Evolutionary conservation across 2,797 vertebrate genomes (phyloP), one percentile per base, ranked within the genome.

Genomic region (Hylomyscus alleni): DNA sequence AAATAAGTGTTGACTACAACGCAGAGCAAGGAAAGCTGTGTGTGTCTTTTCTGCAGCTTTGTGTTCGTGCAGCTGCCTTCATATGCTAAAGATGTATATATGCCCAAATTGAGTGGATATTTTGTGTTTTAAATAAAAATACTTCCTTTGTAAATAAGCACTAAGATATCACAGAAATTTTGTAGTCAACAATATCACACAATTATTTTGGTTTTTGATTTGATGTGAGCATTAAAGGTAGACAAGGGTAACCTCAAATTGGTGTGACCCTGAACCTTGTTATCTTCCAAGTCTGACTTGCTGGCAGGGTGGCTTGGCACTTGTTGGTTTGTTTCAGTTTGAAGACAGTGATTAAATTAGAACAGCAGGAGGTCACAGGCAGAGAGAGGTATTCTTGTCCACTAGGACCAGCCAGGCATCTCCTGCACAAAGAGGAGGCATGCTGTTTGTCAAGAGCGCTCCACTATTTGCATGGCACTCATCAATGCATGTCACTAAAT

Each of bases 61-160:
- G 22, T 24, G 37, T 24, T 37, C 29, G 52, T 11, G 40, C 1
- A 84, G n/a, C 1, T 81, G 14, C 14, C 56, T 91, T 31, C 29
- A 0, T 80, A 6, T 31, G 13, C 40, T 86, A 47, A 87, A 56
- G 9, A 5, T 88, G 69, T 54, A 15, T 29, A 24, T 56, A 12
- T 84, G 22, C 47, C 77, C 31, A 88, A 58, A 65, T 76, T 26
- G 34, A 60, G 19, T 72, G 73, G 67, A 0, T 73, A 47, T 37
- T 67, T 93, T 90, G 17, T 56, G 14, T 86, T 89, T 83, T 82
- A 65, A 87, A 31, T 89, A 24, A 44, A 54, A 86, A 89, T 5
- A 73, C 0, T 9, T 86, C 44, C 0, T 11, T 87, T 44, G 85
- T 40, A 40, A 10, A 58, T 24, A 76, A 37, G 37, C 3, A 56